phyloP scores from a whole-genome alignment of 2,797 vertebrate genomes.

The Muscicapa striata region DNA sequence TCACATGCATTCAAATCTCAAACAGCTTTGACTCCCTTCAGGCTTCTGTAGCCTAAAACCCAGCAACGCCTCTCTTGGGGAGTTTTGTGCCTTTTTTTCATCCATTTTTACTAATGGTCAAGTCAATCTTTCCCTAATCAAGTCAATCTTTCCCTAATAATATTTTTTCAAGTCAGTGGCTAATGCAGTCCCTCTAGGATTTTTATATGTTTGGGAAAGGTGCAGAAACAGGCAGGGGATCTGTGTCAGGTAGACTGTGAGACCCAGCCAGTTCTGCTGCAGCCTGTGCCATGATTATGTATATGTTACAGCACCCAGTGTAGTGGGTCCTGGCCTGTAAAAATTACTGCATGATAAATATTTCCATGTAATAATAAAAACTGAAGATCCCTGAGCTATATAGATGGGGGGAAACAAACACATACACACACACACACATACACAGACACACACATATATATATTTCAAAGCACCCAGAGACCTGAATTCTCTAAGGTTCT shows the following conservation, averaged over 20 bases:
- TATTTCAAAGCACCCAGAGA: background rate
- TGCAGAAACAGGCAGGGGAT: background rate
- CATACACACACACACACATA: background rate
- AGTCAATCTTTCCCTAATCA: background rate
- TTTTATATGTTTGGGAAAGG: background rate
- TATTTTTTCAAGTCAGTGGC: background rate
- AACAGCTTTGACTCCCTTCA: slow-evolving; percentile 20
- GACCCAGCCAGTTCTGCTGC: background rate
- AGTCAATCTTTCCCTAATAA: background rate
- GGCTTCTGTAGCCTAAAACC: background rate
- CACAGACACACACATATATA: background rate
- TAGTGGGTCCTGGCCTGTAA: background rate
- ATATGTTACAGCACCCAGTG: background rate
- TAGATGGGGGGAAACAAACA: background rate
- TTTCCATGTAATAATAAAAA: background rate
- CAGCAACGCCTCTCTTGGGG: background rate
- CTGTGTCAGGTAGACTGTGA: background rate
- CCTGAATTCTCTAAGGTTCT: background rate
- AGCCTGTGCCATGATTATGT: fast-evolving
- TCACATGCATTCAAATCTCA: slow-evolving; percentile 11
- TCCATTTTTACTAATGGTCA: background rate
- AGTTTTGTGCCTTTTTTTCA: background rate
- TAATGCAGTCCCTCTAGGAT: background rate
- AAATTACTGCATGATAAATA: background rate
- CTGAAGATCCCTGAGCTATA: background rate